Evolutionary conservation across 2,113 vertebrate genomes (phyloP), one percentile per base, ranked within the genome.

Genomic region (Dicaeum eximium): DNA sequence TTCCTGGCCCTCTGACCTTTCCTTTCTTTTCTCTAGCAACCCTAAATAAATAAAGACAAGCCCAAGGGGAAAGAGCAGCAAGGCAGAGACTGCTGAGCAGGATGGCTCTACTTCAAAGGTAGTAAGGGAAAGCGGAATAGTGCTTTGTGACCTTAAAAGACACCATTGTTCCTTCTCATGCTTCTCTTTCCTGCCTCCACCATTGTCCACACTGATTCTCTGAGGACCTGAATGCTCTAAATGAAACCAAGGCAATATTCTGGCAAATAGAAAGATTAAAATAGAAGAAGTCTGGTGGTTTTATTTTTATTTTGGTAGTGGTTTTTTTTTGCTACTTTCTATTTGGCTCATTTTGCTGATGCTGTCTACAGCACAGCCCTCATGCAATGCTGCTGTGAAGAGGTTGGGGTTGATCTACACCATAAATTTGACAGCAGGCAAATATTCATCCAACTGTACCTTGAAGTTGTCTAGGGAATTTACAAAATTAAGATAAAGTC

Each of bases 91-190:
- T 45, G 23, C 28, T 70, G 56, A 45, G 20, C 10, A 70, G 54
- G 31, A 45, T 48, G n/a, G 23, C 15, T 87, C 19, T 80, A 24
- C 31, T 87, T 70, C 74, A 56, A 27, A 82, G 20, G 33, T 17
- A 40, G n/a, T 33, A 23, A 92, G 25, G 27, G 22, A 80, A 65
- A 92, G 17, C 1, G 4, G 13, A 11, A 30, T 11, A 28, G 31
- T 16, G 33, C 20, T 65, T 7, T 0, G 13, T 83, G 71, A 15
- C 45, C 33, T 80, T 60, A 2, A 1, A 70, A 69, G 27, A 53
- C 6, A 20, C 33, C 15, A 20, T 40, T 0, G 0, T 30, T 88
- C 13, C 15, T 91, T 33, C 25, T 65, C 17, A 17, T 1, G 1
- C 10, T 57, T 25, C 15, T 27, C 51, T 91, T 80, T 45, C 31